phyloP scores from a whole-genome alignment of 2,888 invertebrate species.

The Tuta absoluta region DNA sequence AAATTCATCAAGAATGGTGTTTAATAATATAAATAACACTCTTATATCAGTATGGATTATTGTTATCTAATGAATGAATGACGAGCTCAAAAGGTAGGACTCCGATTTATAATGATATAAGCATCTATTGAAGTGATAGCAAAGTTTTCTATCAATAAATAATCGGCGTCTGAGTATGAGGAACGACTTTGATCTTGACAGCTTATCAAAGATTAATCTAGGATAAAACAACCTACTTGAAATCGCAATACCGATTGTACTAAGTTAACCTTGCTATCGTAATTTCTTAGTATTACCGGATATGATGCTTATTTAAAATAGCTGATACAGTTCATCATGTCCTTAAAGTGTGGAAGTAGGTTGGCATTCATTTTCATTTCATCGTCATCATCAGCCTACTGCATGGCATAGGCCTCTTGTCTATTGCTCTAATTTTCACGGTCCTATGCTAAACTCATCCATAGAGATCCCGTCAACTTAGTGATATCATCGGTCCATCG shows the following conservation, averaged over 20 bases:
- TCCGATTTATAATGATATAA: constrained; percentile 26
- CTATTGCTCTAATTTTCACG: too few species aligned
- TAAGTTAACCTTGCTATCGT: background rate
- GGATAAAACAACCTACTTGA: constrained; percentile 23
- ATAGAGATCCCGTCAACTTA: too few species aligned
- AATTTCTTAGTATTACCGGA: background rate
- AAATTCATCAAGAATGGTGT: too few species aligned
- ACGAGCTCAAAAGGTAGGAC: constrained; percentile 14
- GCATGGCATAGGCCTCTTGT: too few species aligned
- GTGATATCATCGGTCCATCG: too few species aligned
- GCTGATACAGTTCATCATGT: too few species aligned
- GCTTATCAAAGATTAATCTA: constrained; percentile 28
- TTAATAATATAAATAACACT: too few species aligned
- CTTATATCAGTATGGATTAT: too few species aligned
- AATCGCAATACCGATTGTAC: background rate
- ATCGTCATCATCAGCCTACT: too few species aligned
- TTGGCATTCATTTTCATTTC: too few species aligned
- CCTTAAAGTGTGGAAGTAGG: too few species aligned
- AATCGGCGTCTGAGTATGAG: constrained; percentile 41
- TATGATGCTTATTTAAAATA: background rate
- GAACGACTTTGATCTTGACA: constrained; percentile 56
- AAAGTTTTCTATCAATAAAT: constrained; percentile 35
- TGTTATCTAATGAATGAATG: background rate
- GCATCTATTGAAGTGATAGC: constrained; percentile 27
- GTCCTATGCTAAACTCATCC: too few species aligned